Percentiles rank a stretch among this genome's conserved stretches.
Evolutionary conservation across 2,888 invertebrate genomes (phyloP).

Genomic region (Sericinus montela): DNA sequence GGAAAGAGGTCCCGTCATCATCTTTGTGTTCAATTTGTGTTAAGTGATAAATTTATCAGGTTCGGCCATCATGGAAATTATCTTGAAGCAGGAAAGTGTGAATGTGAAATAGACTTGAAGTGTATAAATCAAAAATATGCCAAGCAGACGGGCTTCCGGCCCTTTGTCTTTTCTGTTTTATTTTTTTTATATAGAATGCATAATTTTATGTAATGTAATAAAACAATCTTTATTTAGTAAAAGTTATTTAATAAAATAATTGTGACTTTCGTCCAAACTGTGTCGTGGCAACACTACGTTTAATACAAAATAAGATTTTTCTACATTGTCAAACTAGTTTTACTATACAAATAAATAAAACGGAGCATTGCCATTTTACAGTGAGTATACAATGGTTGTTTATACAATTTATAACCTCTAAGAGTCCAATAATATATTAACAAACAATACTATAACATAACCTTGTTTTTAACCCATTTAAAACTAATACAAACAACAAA

Average conservation of each 20-base stretch:
- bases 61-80: no score
- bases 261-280: slow-evolving; percentile 42
- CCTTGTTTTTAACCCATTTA: slow-evolving; percentile 18
- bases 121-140: no score
- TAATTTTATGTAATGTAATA: no score
- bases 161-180: no score
- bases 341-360: slow-evolving; percentile 5
- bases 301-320: slow-evolving; percentile 1
- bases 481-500: slow-evolving; percentile 6
- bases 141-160: no score
- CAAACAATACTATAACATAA: slow-evolving; percentile 20
- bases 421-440: slow-evolving; percentile 12
- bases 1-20: no score
- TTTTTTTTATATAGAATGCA: no score
- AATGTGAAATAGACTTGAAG: no score
- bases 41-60: no score
- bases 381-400: neutral
- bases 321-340: slow-evolving; percentile 5
- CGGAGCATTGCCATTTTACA: slow-evolving; percentile 5
- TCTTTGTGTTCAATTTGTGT: no score
- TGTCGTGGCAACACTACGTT: slow-evolving; percentile 16
- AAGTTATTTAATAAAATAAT: slow-evolving; percentile 36
- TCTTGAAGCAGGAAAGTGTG: no score
- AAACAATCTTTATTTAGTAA: slow-evolving; percentile 17
- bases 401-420: slow-evolving; percentile 10